Percentiles rank a stretch among this genome's conserved stretches.
These are phyloP conservation scores for Lucilia sericata DNA, from an alignment of 1,140 invertebrate species.

Conservation along the genomic window DNA sequence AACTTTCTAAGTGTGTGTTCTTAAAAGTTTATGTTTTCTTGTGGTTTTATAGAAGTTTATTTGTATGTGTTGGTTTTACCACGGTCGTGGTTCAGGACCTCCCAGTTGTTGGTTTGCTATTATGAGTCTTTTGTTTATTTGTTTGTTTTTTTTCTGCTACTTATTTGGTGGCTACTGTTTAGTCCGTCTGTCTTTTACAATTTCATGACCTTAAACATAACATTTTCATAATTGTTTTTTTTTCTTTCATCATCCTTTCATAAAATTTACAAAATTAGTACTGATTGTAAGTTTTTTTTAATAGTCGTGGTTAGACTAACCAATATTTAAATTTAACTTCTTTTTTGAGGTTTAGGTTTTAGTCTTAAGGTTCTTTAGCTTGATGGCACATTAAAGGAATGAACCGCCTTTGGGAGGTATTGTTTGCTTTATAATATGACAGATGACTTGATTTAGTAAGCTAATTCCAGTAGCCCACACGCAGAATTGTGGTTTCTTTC, in stretches of 20 bases:
- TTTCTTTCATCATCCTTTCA: background rate
- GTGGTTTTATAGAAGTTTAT: background rate
- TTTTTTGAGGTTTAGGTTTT: background rate
- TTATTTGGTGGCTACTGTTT: conserved; percentile 2
- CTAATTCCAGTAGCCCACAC: conserved; percentile 2
- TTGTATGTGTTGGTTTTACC: background rate
- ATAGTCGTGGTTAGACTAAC: conserved; percentile 31
- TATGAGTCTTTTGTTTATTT: too few relatives aligned
- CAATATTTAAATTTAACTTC: conserved; percentile 22
- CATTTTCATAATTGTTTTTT: conserved; percentile 35
- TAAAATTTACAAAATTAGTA: conserved; percentile 28
- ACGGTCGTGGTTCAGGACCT: conserved; percentile 35
- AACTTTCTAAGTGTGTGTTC: conserved; percentile 28
- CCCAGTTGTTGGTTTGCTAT: conserved; percentile 12
- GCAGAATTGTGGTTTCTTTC: background rate
- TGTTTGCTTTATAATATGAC: background rate
- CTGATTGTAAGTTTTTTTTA: conserved; percentile 5
- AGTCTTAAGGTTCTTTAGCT: background rate
- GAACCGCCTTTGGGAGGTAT: background rate
- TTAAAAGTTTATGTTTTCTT: conserved; percentile 16
- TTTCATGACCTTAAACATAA: conserved; percentile 41
- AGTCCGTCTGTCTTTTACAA: background rate
- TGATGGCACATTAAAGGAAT: background rate
- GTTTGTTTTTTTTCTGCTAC: background rate
- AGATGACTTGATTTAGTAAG: conserved; percentile 40